These are phyloP conservation scores for Nothura maculosa DNA, from an alignment of 2,797 vertebrate species.

Conservation along the genomic window DNA sequence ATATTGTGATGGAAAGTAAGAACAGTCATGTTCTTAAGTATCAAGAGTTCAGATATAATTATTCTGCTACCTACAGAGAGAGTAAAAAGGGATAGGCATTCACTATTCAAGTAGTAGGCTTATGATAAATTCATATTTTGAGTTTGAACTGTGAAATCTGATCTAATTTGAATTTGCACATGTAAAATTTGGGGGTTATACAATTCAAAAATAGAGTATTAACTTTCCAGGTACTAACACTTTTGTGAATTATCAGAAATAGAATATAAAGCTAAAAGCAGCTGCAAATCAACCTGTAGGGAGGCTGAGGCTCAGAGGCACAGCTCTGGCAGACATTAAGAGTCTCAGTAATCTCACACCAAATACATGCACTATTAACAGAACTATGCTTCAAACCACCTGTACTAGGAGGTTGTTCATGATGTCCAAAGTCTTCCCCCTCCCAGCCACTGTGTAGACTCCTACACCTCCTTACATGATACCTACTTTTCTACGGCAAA, in stretches of 20 bases:
- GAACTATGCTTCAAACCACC: neutral
- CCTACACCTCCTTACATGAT: neutral
- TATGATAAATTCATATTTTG: neutral
- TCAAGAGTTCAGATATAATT: neutral
- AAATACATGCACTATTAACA: neutral
- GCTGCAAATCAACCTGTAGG: rapidly evolving
- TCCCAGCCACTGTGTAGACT: neutral
- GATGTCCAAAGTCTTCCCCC: neutral
- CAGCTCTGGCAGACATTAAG: neutral
- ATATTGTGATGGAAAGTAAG: neutral
- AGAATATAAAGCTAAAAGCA: neutral
- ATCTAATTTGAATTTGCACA: neutral
- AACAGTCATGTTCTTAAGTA: rapidly evolving
- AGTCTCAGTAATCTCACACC: neutral
- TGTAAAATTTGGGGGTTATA: rapidly evolving
- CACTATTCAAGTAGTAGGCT: neutral
- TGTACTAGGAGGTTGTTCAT: neutral
- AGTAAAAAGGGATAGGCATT: neutral
- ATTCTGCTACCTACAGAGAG: neutral
- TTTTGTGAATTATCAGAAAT: neutral
- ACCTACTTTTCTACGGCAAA: conserved; percentile 81
- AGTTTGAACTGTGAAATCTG: neutral
- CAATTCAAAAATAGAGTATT: rapidly evolving
- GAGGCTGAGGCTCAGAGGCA: neutral
- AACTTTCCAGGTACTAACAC: neutral